Percentiles rank a stretch among this genome's conserved stretches.
These are phyloP conservation scores for Fopius arisanus DNA, from an alignment of 1,140 invertebrate species.

Conservation along the genomic window DNA sequence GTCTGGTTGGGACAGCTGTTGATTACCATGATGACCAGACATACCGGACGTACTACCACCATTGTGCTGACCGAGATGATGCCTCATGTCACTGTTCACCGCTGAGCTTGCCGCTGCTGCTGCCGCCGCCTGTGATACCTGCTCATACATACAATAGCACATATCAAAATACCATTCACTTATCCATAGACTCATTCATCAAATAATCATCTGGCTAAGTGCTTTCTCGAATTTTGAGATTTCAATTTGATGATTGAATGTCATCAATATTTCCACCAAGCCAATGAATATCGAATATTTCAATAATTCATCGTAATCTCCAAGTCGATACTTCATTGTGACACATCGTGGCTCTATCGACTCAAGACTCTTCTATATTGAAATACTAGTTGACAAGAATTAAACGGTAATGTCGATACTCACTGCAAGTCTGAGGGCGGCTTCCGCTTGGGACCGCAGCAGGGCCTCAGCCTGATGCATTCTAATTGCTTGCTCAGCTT, in stretches of 20 bases:
- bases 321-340: too few relatives aligned
- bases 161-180: too few relatives aligned
- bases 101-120: constrained; percentile 60
- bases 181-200: too few relatives aligned
- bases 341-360: too few relatives aligned
- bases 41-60: constrained; percentile 61
- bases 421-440: constrained; percentile 80
- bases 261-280: too few relatives aligned
- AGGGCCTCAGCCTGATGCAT: constrained; percentile 83
- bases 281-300: too few relatives aligned
- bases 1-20: constrained; percentile 62
- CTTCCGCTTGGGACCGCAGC: constrained; percentile 82
- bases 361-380: too few relatives aligned
- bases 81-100: constrained; percentile 60
- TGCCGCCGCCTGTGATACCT: constrained; percentile 63
- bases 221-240: too few relatives aligned
- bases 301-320: too few relatives aligned
- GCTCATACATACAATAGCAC: too few relatives aligned
- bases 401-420: constrained; percentile 37
- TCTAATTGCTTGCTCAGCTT: constrained; percentile 73
- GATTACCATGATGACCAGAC: constrained; percentile 62
- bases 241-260: too few relatives aligned
- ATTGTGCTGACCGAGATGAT: constrained; percentile 61
- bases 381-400: not conserved
- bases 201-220: not conserved